phyloP scores from a whole-genome alignment of 1,140 invertebrate species.

The Caenorhabditis remanei region DNA sequence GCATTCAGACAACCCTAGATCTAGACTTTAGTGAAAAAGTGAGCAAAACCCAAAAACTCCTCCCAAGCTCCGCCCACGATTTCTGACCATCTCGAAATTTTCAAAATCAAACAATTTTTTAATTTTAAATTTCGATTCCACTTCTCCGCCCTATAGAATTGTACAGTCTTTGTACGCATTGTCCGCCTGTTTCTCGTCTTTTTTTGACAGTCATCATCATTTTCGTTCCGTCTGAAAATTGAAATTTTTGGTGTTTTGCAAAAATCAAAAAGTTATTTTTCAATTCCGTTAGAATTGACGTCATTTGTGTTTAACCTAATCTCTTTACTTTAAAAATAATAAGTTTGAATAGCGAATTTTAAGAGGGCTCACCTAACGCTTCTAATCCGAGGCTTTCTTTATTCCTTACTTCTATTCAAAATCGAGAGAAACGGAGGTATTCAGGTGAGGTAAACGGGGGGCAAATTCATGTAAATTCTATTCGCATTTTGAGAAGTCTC shows the following conservation, averaged over 20 bases:
- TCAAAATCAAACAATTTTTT: background rate
- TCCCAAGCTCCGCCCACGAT: too few species aligned
- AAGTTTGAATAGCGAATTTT: background rate
- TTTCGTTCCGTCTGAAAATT: background rate
- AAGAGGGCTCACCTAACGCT: background rate
- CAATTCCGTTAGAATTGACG: background rate
- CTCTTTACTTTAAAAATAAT: conserved; percentile 12
- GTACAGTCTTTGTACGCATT: conserved; percentile 44
- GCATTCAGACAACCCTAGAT: too few species aligned
- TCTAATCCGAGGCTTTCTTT: background rate
- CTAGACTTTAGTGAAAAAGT: too few species aligned
- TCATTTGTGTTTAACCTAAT: background rate
- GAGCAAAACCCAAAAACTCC: too few species aligned
- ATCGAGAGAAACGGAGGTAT: conserved; percentile 20
- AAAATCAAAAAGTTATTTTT: background rate
- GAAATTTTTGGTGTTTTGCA: background rate
- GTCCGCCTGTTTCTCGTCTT: background rate
- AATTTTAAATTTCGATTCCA: conserved; percentile 33
- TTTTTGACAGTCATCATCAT: conserved; percentile 40
- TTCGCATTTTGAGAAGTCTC: background rate
- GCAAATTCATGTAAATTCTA: conserved; percentile 42
- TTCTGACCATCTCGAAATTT: too few species aligned
- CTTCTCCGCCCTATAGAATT: background rate
- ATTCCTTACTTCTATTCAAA: background rate
- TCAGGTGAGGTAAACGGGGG: conserved; percentile 9